Percentiles rank a stretch among this genome's conserved stretches.
phyloP scores from a whole-genome alignment of 2,113 vertebrate species.

The Dicerorhinus sumatrensis region DNA sequence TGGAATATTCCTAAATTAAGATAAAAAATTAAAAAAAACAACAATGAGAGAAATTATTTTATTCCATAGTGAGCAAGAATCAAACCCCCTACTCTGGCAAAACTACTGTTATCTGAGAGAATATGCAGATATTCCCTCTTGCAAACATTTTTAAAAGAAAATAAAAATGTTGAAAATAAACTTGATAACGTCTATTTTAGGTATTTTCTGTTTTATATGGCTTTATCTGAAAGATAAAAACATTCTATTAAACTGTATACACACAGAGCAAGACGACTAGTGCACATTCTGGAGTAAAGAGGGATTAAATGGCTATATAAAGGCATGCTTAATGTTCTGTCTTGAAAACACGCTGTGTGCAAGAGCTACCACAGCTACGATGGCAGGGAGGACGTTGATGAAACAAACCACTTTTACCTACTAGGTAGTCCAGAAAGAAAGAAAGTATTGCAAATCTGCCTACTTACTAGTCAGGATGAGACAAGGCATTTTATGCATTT shows the following conservation, averaged over 20 bases:
- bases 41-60: neutral
- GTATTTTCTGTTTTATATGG: neutral
- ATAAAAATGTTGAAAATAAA: constrained; percentile 44
- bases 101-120: neutral
- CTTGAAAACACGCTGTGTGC: neutral
- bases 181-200: neutral
- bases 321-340: neutral
- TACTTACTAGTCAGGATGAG: neutral
- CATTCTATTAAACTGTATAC: neutral
- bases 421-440: neutral
- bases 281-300: neutral
- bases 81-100: neutral
- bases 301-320: neutral
- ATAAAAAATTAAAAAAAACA: neutral
- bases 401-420: neutral
- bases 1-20: neutral
- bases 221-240: neutral
- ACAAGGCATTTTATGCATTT: neutral
- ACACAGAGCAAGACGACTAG: neutral
- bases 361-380: neutral
- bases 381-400: neutral
- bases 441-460: neutral
- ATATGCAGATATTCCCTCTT: neutral
- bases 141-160: constrained; percentile 5
- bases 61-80: neutral